Evolutionary conservation across 2,797 vertebrate genomes (phyloP).

Genomic region (Acropternis orthonyx): DNA sequence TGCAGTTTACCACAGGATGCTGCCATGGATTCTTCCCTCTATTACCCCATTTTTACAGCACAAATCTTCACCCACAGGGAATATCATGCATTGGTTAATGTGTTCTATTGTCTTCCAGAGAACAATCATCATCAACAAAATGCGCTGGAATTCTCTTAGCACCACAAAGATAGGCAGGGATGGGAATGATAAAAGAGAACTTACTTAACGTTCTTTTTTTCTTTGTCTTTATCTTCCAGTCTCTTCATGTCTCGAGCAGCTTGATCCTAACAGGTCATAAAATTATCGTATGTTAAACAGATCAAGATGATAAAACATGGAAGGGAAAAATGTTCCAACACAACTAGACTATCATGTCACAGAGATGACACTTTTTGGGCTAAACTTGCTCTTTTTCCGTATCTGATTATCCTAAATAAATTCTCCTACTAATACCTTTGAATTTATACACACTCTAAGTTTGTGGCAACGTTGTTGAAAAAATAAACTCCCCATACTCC

Average conservation of each 20-base stretch:
- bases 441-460: neutral
- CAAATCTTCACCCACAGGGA: neutral
- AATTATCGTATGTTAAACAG: slow-evolving; percentile 17
- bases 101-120: neutral
- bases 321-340: neutral
- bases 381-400: neutral
- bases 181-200: slow-evolving; percentile 66
- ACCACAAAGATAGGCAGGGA: neutral
- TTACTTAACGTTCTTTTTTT: slow-evolving; percentile 95
- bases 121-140: neutral
- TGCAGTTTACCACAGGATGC: neutral
- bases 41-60: neutral
- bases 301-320: neutral
- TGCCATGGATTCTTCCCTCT: neutral
- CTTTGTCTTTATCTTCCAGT: slow-evolving; percentile 95
- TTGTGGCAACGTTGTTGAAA: neutral
- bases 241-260: slow-evolving; percentile 97
- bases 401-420: neutral
- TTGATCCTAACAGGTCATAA: slow-evolving; percentile 85
- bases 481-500: neutral
- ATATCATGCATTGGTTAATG: neutral
- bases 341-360: neutral
- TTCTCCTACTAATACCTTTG: neutral
- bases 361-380: neutral
- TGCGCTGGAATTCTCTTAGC: neutral